Conservation (phyloP, 2,888 invertebrate species). For the Patella caerulea region DNA sequence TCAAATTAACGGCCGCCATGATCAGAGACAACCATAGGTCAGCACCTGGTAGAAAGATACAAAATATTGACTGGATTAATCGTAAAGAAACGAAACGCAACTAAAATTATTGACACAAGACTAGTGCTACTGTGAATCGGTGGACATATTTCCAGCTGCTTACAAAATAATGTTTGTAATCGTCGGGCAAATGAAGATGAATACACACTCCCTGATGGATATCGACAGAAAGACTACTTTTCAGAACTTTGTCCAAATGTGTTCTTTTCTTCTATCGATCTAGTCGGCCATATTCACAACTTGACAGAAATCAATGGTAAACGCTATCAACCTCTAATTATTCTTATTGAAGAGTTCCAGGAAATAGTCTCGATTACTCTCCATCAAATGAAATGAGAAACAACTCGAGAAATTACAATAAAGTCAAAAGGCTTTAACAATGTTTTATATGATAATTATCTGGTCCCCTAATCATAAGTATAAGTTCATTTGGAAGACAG, state of each 20-base stretch:
- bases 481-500: too few species aligned
- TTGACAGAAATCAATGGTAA: background rate
- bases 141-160: conserved; percentile 10
- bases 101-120: conserved; percentile 12
- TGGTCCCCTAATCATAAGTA: too few species aligned
- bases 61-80: conserved; percentile 10
- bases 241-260: conserved; percentile 26
- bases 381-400: background rate
- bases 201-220: conserved; percentile 11
- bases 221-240: conserved; percentile 3
- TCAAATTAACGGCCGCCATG: background rate
- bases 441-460: too few species aligned
- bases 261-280: conserved; percentile 27
- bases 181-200: conserved; percentile 6
- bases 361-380: conserved; percentile 4
- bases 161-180: conserved; percentile 9
- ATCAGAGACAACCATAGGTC: conserved; percentile 7
- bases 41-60: background rate
- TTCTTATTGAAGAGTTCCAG: conserved; percentile 6
- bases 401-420: too few species aligned
- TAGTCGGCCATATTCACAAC: background rate
- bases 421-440: too few species aligned
- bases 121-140: conserved; percentile 7
- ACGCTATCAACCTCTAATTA: conserved; percentile 8
- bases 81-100: conserved; percentile 10